Evolutionary conservation across 2,797 vertebrate species (phyloP).

Genomic region (Pyrocephalus nanus): DNA sequence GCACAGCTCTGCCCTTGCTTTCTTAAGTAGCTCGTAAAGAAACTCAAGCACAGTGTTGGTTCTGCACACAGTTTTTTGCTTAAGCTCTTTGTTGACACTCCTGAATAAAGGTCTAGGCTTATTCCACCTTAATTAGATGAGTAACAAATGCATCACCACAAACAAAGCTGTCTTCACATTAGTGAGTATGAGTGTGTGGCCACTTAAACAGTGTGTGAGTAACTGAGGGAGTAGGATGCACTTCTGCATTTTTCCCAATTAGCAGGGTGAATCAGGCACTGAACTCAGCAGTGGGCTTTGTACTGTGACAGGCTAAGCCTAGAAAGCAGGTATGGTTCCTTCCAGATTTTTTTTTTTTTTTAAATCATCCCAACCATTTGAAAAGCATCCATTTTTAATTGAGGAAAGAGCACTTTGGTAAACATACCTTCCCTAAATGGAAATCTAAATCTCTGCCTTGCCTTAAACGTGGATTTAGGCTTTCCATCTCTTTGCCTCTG

Average conservation of each 20-base stretch:
- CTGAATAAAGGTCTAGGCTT: not conserved
- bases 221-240: conserved; percentile 50
- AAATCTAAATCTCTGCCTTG: not conserved
- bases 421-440: not conserved
- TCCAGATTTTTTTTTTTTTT: not conserved
- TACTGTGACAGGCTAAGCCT: conserved; percentile 11
- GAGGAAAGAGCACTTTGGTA: not conserved
- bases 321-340: conserved; percentile 40
- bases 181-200: conserved; percentile 9
- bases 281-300: not conserved
- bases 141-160: conserved; percentile 41
- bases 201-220: conserved; percentile 13
- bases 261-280: conserved; percentile 49
- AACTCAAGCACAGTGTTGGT: not conserved
- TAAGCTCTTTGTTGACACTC: conserved; percentile 15
- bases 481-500: not conserved
- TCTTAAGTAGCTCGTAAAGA: not conserved
- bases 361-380: not conserved
- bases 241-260: conserved; percentile 34
- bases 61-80: not conserved
- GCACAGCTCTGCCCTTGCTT: not conserved
- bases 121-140: conserved; percentile 48
- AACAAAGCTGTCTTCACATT: not conserved
- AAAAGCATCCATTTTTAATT: not conserved
- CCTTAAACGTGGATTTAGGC: not conserved